Base-by-base conservation (phyloP, 2,113 vertebrate species). In the Meles meles region DNA sequence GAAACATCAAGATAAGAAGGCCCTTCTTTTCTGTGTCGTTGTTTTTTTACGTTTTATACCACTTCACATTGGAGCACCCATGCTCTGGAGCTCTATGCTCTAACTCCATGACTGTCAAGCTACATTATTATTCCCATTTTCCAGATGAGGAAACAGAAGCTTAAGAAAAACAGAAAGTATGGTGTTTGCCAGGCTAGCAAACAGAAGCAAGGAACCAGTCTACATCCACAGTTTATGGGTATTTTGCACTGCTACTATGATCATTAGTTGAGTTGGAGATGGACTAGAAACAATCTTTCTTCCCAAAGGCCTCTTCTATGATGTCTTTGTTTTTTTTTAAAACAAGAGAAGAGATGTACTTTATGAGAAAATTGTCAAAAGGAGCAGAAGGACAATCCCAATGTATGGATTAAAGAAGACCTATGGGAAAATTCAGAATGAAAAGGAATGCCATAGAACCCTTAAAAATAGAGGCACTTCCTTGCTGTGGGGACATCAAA, bases 301-400 rank as follows among this genome's bases (percentile, higher is more conserved):
- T 42, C 29, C 31, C 27, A 59, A 37, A 2, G 2, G 7, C 17
- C 14, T 69, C 20, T 86, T 47, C 21, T 69, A 44, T 57, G 6
- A 59, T 76, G 11, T 31, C 49, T 79, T 88, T 69, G 21, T 27
- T 49, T 55, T 21, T 39, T 61, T 79, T 20, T n/a, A n/a, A 20
- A 97, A 77, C 9, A 44, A 71, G 27, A 63, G 18, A 80, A 86
- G 39, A 82, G 4, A 88, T 65, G 93, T 90, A 74, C 59, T 95
- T 91, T 86, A 77, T 65, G 34, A 88, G 47, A 92, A 93, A 87
- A n/a, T 61, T 92, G 31, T 97, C 88, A 94, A 67, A 52, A 94
- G 63, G 21, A 77, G 6, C 27, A 83, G 21, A 92, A 89, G 74
- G 25, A 90, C 47, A 96, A 85, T 42, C 44, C 29, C 74, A 79